Conservation (phyloP, 2,888 invertebrate species). For the Sphecodes monilicornis region DNA sequence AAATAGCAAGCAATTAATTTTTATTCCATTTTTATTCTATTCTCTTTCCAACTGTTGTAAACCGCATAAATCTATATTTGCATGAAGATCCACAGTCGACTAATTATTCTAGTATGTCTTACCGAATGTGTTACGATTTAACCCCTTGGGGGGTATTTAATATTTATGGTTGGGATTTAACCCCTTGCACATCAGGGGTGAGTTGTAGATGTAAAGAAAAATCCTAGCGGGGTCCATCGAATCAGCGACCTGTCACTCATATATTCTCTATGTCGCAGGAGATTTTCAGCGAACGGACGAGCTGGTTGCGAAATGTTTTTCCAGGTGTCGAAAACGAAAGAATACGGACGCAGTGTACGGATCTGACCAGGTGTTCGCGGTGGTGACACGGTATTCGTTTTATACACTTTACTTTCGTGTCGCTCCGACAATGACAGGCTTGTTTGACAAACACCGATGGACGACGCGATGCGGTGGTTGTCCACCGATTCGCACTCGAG, state of each 20-base stretch:
- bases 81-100: neutral
- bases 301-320: slow-evolving; percentile 28
- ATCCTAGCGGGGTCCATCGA: neutral
- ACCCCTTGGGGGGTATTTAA: too few relatives aligned
- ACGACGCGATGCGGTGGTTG: neutral
- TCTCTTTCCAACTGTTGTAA: neutral
- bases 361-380: slow-evolving; percentile 43
- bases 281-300: neutral
- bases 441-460: slow-evolving; percentile 58
- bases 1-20: too few relatives aligned
- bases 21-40: too few relatives aligned
- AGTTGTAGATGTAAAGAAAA: too few relatives aligned
- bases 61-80: neutral
- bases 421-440: slow-evolving; percentile 50
- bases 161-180: too few relatives aligned
- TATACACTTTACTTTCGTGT: slow-evolving; percentile 48
- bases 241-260: neutral
- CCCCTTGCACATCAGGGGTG: too few relatives aligned
- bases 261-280: neutral
- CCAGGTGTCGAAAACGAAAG: slow-evolving; percentile 21
- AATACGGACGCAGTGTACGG: slow-evolving; percentile 7
- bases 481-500: slow-evolving; percentile 6
- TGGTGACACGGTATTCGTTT: slow-evolving; percentile 46
- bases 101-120: neutral
- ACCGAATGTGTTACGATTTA: neutral